Evolutionary conservation across 1,140 invertebrate genomes (phyloP).

Genomic region (Bathynomus jamesi): DNA sequence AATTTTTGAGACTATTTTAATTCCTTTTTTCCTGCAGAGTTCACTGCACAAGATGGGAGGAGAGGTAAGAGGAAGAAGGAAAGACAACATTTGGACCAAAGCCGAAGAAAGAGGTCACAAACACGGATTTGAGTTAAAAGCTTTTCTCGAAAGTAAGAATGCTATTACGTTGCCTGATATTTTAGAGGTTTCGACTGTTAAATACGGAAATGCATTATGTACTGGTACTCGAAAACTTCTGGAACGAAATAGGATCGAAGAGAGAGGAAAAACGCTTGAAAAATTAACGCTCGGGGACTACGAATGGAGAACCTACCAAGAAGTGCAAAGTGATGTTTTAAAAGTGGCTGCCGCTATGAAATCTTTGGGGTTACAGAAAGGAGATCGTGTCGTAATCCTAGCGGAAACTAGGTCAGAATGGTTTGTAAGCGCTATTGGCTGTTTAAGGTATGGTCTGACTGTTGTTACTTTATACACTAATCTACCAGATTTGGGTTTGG

Average conservation of each 20-base stretch:
- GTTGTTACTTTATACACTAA: slow-evolving; percentile 39
- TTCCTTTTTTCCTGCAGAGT: too few relatives aligned
- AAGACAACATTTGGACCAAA: background rate
- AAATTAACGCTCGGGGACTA: slow-evolving; percentile 40
- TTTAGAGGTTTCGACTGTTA: background rate
- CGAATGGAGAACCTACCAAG: slow-evolving; percentile 43
- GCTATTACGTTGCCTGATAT: background rate
- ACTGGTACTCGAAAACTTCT: background rate
- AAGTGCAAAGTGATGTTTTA: slow-evolving; percentile 41
- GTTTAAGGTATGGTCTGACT: slow-evolving; percentile 40
- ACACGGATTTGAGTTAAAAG: background rate
- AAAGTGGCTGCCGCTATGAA: slow-evolving; percentile 40
- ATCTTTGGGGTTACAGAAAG: slow-evolving; percentile 41
- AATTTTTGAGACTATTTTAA: too few relatives aligned
- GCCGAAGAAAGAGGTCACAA: background rate
- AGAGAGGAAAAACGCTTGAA: slow-evolving; percentile 28
- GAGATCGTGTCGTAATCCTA: slow-evolving; percentile 44
- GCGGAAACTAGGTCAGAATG: slow-evolving; percentile 49
- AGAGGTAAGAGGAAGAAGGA: background rate
- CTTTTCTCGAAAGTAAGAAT: background rate
- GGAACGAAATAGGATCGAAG: background rate
- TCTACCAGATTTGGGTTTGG: slow-evolving; percentile 32
- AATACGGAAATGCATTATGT: background rate
- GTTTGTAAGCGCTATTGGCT: slow-evolving; percentile 47
- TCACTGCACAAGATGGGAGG: too few relatives aligned